These are phyloP conservation scores for Nezara viridula DNA, from an alignment of 2,888 invertebrate species.

Conservation along the genomic window DNA sequence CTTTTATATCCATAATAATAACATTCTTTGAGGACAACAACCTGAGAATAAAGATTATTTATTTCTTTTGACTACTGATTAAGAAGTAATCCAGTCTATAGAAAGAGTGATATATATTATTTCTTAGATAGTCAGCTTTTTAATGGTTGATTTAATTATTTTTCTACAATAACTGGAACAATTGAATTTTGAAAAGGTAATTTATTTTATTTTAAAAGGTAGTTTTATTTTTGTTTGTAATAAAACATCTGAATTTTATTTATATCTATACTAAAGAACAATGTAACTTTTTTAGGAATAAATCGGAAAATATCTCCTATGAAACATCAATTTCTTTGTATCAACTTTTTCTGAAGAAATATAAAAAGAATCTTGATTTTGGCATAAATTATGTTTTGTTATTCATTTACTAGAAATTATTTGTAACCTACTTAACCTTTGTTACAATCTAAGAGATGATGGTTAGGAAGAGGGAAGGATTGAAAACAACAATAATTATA, in stretches of 20 bases:
- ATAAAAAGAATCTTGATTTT: not conserved
- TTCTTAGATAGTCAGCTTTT: not conserved
- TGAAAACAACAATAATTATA: too few relatives aligned
- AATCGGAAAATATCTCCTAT: not conserved
- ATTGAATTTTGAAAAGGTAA: not conserved
- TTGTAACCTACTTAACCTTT: not conserved
- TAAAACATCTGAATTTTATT: not conserved
- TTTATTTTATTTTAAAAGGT: not conserved
- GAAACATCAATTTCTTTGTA: not conserved
- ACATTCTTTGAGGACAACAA: not conserved
- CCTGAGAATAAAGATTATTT: not conserved
- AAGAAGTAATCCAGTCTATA: not conserved
- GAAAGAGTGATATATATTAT: not conserved
- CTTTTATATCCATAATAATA: not conserved
- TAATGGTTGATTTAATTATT: not conserved
- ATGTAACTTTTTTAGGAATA: not conserved
- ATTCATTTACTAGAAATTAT: not conserved
- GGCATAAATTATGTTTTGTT: not conserved
- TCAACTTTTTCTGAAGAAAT: not conserved
- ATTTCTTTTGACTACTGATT: not conserved
- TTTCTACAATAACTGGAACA: not conserved
- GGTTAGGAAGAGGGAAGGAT: not conserved
- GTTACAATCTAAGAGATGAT: not conserved
- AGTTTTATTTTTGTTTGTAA: constrained; percentile 9
- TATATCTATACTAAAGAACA: not conserved